Conservation (phyloP, 92 coral and sea anemone genomes). For the Desmophyllum pertusum region DNA sequence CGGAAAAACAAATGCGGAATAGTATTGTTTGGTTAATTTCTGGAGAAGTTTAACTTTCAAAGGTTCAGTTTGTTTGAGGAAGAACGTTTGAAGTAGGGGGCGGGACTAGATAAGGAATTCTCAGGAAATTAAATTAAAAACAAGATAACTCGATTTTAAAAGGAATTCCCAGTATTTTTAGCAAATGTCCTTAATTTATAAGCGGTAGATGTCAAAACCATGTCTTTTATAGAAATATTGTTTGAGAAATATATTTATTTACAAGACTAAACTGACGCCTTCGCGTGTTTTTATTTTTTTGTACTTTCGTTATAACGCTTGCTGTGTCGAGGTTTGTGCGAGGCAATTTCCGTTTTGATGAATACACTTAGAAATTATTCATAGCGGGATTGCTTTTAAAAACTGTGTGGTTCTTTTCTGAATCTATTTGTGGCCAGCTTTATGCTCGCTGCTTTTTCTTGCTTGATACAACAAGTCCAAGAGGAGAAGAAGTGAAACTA, state of each 20-base stretch:
- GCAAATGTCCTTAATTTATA: neutral
- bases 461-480: neutral
- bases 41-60: neutral
- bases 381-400: neutral
- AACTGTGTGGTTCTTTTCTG: neutral
- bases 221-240: neutral
- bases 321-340: too few species aligned
- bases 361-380: neutral
- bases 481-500: neutral
- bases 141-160: constrained; percentile 3
- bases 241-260: neutral
- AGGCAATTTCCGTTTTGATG: too few species aligned
- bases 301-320: too few species aligned
- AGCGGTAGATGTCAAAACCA: neutral
- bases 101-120: neutral
- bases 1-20: neutral
- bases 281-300: too few species aligned
- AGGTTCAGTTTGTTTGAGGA: neutral
- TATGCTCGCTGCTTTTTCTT: neutral
- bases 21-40: neutral
- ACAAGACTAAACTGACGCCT: neutral
- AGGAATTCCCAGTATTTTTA: neutral
- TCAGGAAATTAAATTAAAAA: neutral
- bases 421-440: neutral
- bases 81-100: neutral